Evolutionary conservation across 2,888 invertebrate species (phyloP).

Genomic region (Odontomyia ornata): DNA sequence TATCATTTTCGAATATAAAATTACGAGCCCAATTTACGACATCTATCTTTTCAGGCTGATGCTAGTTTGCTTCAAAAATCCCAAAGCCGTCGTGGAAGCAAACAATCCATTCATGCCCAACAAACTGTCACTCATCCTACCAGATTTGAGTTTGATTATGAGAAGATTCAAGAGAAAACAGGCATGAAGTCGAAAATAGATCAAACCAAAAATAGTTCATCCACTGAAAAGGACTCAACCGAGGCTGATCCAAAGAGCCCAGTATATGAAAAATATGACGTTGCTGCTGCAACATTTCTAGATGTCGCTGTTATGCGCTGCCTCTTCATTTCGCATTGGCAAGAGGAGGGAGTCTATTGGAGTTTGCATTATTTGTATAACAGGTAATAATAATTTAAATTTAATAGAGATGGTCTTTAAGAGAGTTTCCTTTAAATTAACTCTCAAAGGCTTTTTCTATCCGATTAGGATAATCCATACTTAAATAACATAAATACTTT

Average conservation of each 20-base stretch:
- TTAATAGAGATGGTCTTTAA: no score
- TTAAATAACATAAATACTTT: no score
- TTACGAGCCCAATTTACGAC: not conserved
- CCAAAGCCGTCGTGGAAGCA: conserved; percentile 62
- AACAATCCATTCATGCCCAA: conserved; percentile 60
- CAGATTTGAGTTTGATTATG: conserved; percentile 63
- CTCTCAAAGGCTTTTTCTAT: no score
- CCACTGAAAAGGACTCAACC: conserved; percentile 81
- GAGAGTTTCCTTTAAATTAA: no score
- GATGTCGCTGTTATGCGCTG: conserved; percentile 97
- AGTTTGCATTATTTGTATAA: conserved; percentile 91
- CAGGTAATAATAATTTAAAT: conserved; percentile 67
- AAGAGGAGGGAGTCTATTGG: conserved; percentile 98
- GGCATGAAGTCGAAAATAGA: conserved; percentile 46
- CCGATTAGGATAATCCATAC: no score
- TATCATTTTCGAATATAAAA: conserved; percentile 58
- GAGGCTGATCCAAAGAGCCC: conserved; percentile 69
- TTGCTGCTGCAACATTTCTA: conserved; percentile 90
- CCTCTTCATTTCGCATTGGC: conserved; percentile 96
- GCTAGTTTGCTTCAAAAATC: conserved; percentile 78
- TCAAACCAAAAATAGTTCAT: conserved; percentile 64
- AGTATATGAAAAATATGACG: conserved; percentile 64
- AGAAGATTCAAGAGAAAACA: conserved; percentile 55
- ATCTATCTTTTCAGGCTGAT: conserved; percentile 74
- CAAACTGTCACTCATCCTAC: conserved; percentile 59